A percentile compares a stretch with the other conserved stretches of the same genome.
Evolutionary conservation across 2,113 vertebrate species (phyloP).

Genomic region (Laticauda colubrina): DNA sequence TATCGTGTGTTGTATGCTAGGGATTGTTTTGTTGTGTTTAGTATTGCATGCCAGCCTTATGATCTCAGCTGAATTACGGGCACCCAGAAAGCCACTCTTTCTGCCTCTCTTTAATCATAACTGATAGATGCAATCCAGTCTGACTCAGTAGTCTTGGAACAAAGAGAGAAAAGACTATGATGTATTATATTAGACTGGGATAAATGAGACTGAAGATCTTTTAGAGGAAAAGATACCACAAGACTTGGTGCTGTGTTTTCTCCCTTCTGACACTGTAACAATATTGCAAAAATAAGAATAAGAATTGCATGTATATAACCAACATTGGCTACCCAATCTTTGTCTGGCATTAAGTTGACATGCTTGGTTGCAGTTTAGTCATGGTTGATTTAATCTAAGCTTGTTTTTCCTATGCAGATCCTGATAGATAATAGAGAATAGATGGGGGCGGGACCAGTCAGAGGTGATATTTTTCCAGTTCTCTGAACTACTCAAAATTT

Average conservation of each 20-base stretch:
- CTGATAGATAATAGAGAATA: neutral
- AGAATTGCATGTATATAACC: slow-evolving; percentile 1
- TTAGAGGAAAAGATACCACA: slow-evolving; percentile 44
- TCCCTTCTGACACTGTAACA: slow-evolving; percentile 12
- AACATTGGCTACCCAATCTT: neutral
- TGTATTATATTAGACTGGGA: slow-evolving; percentile 28
- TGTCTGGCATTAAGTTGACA: neutral
- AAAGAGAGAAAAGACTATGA: slow-evolving; percentile 34
- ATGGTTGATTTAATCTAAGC: neutral
- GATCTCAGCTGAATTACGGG: slow-evolving; percentile 39
- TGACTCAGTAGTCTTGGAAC: slow-evolving; percentile 32
- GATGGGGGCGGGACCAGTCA: too few species aligned
- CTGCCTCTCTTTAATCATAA: slow-evolving; percentile 45
- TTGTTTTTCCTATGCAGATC: neutral
- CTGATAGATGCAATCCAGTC: slow-evolving; percentile 33
- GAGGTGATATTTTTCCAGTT: too few species aligned
- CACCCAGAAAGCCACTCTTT: slow-evolving; percentile 47
- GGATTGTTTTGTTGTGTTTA: neutral
- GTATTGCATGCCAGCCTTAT: slow-evolving; percentile 36
- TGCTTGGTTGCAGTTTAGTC: neutral
- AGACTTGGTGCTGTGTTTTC: slow-evolving; percentile 11
- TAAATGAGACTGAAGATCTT: slow-evolving; percentile 44
- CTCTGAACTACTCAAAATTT: too few species aligned
- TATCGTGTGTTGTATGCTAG: neutral
- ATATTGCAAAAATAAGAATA: slow-evolving; percentile 28